A percentile compares a stretch with the other conserved stretches of the same genome.
These are phyloP conservation scores for Cyprinus carpio DNA, from an alignment of 2,113 vertebrate species.

Conservation along the genomic window DNA sequence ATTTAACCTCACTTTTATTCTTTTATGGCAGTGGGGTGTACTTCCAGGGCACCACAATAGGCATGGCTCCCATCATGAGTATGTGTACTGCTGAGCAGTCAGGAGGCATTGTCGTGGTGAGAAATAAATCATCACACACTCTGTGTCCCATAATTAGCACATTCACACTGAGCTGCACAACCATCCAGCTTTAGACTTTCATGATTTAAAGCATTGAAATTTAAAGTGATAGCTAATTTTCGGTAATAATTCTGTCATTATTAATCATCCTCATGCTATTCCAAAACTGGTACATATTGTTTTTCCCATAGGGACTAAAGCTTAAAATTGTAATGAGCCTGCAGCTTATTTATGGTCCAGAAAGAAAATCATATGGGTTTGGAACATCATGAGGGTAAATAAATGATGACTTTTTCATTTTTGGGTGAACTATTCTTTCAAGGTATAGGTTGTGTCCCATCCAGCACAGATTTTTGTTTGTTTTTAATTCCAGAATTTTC, in stretches of 20 bases:
- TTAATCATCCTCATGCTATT: neutral
- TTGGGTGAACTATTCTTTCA: neutral
- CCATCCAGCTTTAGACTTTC: constrained; percentile 1
- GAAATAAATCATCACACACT: constrained; percentile 54
- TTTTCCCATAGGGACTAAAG: neutral
- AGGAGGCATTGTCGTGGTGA: constrained; percentile 95
- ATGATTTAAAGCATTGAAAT: neutral
- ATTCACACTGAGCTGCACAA: neutral
- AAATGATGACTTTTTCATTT: neutral
- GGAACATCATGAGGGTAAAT: neutral
- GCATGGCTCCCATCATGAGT: constrained; percentile 98
- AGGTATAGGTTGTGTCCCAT: neutral
- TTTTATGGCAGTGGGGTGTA: constrained; percentile 83
- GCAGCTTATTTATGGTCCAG: neutral
- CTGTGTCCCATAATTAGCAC: neutral
- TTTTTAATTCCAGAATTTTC: constrained; percentile 14
- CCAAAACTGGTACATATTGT: neutral
- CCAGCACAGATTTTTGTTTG: neutral
- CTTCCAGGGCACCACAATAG: constrained; percentile 93
- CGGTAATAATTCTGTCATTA: neutral
- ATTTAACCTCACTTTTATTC: constrained; percentile 22
- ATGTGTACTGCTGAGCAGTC: constrained; percentile 97
- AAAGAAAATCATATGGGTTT: neutral
- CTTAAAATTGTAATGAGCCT: neutral
- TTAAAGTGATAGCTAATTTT: neutral